Conservation (phyloP, 2,797 vertebrate genomes). For the Myripristis murdjan region DNA sequence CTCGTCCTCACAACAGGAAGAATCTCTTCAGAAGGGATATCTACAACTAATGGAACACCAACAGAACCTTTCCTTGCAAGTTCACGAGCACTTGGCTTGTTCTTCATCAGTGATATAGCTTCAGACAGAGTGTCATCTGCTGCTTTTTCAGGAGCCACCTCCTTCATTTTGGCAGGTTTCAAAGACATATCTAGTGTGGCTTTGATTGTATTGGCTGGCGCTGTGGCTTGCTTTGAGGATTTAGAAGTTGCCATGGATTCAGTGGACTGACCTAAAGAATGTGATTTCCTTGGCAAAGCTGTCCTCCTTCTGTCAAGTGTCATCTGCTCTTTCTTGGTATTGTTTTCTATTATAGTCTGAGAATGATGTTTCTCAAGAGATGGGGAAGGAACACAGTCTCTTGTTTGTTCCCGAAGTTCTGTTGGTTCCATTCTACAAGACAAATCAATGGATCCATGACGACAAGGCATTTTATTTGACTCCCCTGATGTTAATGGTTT, state of each 20-base stretch:
- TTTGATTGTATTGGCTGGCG: slow-evolving; percentile 63
- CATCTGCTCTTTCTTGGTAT: slow-evolving; percentile 9
- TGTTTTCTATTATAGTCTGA: slow-evolving; percentile 3
- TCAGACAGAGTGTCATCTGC: slow-evolving; percentile 25
- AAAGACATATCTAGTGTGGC: slow-evolving; percentile 68
- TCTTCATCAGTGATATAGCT: slow-evolving; percentile 66
- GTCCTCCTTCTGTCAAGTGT: slow-evolving; percentile 14
- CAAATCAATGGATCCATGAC: slow-evolving; percentile 68
- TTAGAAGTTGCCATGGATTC: slow-evolving; percentile 41
- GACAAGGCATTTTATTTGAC: slow-evolving; percentile 26
- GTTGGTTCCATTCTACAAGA: slow-evolving; percentile 51
- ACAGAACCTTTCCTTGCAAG: slow-evolving; percentile 61
- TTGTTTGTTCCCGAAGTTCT: slow-evolving; percentile 25
- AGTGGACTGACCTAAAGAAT: slow-evolving; percentile 37
- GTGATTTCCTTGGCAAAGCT: slow-evolving; percentile 36
- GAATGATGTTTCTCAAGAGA: slow-evolving; percentile 16
- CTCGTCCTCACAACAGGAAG: slow-evolving; percentile 12
- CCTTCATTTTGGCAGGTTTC: slow-evolving; percentile 41
- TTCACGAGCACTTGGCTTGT: slow-evolving; percentile 61
- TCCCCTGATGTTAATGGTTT: slow-evolving; percentile 39
- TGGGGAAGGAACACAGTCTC: slow-evolving; percentile 12
- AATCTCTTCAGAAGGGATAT: slow-evolving; percentile 48
- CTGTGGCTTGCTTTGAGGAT: slow-evolving; percentile 47
- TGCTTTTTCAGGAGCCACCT: slow-evolving; percentile 17
- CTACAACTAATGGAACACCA: slow-evolving; percentile 71